A percentile compares a stretch with the other conserved stretches of the same genome.
phyloP scores from a whole-genome alignment of 2,113 vertebrate genomes.

The Elanoides forficatus region DNA sequence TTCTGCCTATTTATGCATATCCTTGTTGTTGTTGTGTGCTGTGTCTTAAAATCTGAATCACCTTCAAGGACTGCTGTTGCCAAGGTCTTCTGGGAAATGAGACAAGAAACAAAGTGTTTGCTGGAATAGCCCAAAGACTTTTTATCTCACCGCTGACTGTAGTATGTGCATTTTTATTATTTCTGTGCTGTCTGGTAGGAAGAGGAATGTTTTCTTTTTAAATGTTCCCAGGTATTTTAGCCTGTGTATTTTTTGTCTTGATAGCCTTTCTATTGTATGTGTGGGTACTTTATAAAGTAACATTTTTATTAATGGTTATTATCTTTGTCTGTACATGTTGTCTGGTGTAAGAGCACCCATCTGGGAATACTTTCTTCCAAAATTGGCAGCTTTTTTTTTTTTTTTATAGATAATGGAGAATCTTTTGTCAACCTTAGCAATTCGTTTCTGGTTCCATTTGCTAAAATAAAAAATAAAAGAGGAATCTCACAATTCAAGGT shows the following conservation, averaged over 20 bases:
- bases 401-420: not conserved
- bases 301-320: not conserved
- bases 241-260: not conserved
- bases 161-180: not conserved
- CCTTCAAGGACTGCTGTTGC: not conserved
- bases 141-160: not conserved
- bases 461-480: not conserved
- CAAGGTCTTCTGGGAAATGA: not conserved
- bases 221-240: not conserved
- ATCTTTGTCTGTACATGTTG: not conserved
- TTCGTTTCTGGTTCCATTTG: not conserved
- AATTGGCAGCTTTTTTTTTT: not conserved
- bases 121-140: not conserved
- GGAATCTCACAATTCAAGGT: not conserved
- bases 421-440: not conserved
- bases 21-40: not conserved
- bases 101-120: not conserved
- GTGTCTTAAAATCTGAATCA: not conserved
- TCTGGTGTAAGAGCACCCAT: not conserved
- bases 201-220: not conserved
- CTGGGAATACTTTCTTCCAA: not conserved
- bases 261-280: not conserved
- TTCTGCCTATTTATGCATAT: not conserved
- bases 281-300: not conserved
- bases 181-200: not conserved